Percentiles rank a stretch among this genome's conserved stretches.
phyloP scores from a whole-genome alignment of 1,140 invertebrate species.

The Ostrea denselamellosa region DNA sequence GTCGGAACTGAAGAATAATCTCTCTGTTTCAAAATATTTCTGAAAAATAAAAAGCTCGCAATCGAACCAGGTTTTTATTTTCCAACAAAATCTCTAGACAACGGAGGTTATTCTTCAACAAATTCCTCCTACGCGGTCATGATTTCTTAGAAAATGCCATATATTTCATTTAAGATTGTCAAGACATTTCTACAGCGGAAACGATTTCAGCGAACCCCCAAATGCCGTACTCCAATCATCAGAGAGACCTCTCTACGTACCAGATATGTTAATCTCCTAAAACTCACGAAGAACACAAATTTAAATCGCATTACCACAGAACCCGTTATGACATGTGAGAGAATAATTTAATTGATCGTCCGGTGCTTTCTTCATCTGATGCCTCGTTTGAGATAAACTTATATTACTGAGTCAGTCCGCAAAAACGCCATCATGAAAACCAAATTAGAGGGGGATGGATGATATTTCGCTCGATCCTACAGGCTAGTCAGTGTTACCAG shows the following conservation, averaged over 20 bases:
- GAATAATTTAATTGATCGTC: conserved; percentile 1
- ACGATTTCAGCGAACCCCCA: background rate
- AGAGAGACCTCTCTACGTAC: background rate
- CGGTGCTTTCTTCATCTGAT: conserved; percentile 24
- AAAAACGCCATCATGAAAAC: conserved; percentile 28
- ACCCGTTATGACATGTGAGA: background rate
- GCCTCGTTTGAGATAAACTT: conserved; percentile 20
- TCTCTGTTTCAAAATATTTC: background rate
- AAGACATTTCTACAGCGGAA: background rate
- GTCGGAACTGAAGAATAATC: background rate
- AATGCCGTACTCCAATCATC: background rate
- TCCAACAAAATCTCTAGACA: no score
- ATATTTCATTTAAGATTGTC: background rate
- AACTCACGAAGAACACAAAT: conserved; percentile 25
- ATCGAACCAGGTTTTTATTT: no score
- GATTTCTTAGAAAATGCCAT: no score
- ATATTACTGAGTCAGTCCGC: conserved; percentile 22
- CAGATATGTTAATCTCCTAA: background rate
- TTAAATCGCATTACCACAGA: conserved; percentile 23
- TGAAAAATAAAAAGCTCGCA: no score
- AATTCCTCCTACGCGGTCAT: no score
- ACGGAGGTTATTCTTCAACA: no score
- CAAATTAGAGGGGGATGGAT: background rate
- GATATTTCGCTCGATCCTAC: conserved; percentile 8
- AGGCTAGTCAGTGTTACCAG: conserved; percentile 22